Conservation (phyloP, 1,140 invertebrate genomes). For the Sinonovacula constricta region DNA sequence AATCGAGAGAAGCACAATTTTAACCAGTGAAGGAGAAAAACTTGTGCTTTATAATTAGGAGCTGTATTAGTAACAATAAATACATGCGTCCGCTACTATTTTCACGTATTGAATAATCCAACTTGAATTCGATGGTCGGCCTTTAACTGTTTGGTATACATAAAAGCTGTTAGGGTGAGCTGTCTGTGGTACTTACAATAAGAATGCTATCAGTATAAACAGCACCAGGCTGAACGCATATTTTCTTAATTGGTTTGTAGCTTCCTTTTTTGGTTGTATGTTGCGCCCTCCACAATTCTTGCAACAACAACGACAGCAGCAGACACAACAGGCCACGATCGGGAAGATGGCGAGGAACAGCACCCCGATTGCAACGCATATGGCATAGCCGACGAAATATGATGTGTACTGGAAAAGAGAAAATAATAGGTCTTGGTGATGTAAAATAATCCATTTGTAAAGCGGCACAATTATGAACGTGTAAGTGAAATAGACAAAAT, state of each 20-base stretch:
- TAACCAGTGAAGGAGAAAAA: too few relatives aligned
- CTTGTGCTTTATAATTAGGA: too few relatives aligned
- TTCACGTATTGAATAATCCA: too few relatives aligned
- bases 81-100: too few relatives aligned
- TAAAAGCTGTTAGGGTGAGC: background rate
- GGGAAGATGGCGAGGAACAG: slow-evolving; percentile 83
- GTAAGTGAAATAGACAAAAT: too few relatives aligned
- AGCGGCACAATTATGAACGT: too few relatives aligned
- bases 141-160: too few relatives aligned
- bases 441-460: too few relatives aligned
- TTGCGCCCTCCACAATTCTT: slow-evolving; percentile 86
- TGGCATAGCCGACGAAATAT: slow-evolving; percentile 75
- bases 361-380: slow-evolving; percentile 80
- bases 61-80: too few relatives aligned
- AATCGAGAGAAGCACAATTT: too few relatives aligned
- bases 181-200: slow-evolving; percentile 84
- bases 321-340: slow-evolving; percentile 84
- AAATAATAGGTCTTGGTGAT: background rate
- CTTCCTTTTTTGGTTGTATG: slow-evolving; percentile 72
- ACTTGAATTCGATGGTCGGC: too few relatives aligned
- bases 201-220: slow-evolving; percentile 84
- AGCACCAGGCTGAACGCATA: slow-evolving; percentile 85
- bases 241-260: slow-evolving; percentile 81
- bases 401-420: slow-evolving; percentile 62
- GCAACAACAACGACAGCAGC: slow-evolving; percentile 89